phyloP scores from a whole-genome alignment of 2,113 vertebrate species.

The Epinephelus fuscoguttatus region DNA sequence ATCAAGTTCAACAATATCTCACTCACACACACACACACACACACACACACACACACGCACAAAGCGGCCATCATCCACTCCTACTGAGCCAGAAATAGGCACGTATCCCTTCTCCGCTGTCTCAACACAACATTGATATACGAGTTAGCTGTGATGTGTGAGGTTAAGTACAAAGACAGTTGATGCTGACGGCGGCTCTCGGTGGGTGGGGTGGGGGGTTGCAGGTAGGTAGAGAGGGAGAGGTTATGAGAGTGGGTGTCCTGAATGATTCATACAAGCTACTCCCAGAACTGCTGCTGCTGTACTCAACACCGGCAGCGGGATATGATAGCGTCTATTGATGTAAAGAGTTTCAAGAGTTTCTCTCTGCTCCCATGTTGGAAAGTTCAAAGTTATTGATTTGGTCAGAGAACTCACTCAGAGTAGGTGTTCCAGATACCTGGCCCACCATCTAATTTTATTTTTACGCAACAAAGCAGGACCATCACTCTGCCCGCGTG shows the following conservation, averaged over 20 bases:
- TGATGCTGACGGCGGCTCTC: slow-evolving; percentile 59
- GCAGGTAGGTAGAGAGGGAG: slow-evolving; percentile 65
- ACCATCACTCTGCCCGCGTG: slow-evolving; percentile 21
- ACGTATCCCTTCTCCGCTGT: slow-evolving; percentile 60
- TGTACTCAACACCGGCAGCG: slow-evolving; percentile 48
- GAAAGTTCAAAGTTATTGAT: slow-evolving; percentile 78
- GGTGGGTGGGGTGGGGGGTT: slow-evolving; percentile 58
- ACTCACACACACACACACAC: slow-evolving; percentile 6
- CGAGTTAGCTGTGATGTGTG: slow-evolving; percentile 78
- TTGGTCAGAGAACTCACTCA: slow-evolving; percentile 44
- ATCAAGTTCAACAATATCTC: slow-evolving; percentile 42
- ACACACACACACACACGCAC: neutral
- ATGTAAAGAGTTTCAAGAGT: slow-evolving; percentile 56
- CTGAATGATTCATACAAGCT: slow-evolving; percentile 74
- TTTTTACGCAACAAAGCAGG: slow-evolving; percentile 52
- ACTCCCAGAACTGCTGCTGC: slow-evolving; percentile 58
- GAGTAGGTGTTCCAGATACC: slow-evolving; percentile 72
- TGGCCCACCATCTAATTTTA: slow-evolving; percentile 62
- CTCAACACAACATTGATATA: slow-evolving; percentile 77
- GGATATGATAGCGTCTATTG: slow-evolving; percentile 63
- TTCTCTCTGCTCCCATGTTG: slow-evolving; percentile 59
- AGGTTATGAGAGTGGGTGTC: slow-evolving; percentile 77
- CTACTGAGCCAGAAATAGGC: slow-evolving; percentile 75
- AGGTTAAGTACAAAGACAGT: slow-evolving; percentile 82
- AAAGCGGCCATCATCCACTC: slow-evolving; percentile 57